Evolutionary conservation across 2,113 vertebrate genomes (phyloP), one percentile per base, ranked within the genome.

Genomic region (Bolborhynchus lineola): DNA sequence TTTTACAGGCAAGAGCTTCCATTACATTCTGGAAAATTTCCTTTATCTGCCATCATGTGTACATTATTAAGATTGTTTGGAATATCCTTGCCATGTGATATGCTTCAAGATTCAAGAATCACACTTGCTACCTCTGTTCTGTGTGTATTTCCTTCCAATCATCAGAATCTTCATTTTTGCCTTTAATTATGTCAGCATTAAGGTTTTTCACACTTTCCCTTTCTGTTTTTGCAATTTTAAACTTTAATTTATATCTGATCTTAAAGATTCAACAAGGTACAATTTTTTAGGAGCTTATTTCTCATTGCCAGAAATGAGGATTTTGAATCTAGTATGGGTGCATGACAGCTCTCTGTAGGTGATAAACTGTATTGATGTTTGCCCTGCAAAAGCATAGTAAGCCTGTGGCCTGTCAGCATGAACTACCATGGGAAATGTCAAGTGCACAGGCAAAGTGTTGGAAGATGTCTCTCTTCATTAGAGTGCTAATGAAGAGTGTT

Each of bases 281-380:
- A 0, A 11, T 26, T 53, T 74, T 90, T 87, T 29, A 79, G 80
- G 33, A 63, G 49, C 37, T 63, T 55, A 5, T 86, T 90, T 81
- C 47, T 68, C 28, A 4, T 0, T 37, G 55, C 35, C 75, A 68
- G 75, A 39, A 81, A 33, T 13, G 42, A 84, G 39, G 26, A 16
- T 4, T 0, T 29, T 46, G 10, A 71, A 2, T 52, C 42, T 68
- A n/a, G 18, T 20, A 9, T 0, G 35, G 47, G 42, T 53, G 42
- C 11, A 11, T n/a, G 65, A 26, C 65, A 87, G 31, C 39, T 89
- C 68, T 15, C n/a, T 52, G 74, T 49, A 63, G 37, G 78, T 52
- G n/a, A 76, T 79, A 80, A 72, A 76, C 44, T 82, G 49, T 69
- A 44, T 33, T 65, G 87, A 55, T 60, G 29, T 82, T 91, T 69